Evolutionary conservation across 2,888 invertebrate genomes (phyloP), one percentile per base, ranked within the genome.

Genomic region (Xestia rhomboidea): DNA sequence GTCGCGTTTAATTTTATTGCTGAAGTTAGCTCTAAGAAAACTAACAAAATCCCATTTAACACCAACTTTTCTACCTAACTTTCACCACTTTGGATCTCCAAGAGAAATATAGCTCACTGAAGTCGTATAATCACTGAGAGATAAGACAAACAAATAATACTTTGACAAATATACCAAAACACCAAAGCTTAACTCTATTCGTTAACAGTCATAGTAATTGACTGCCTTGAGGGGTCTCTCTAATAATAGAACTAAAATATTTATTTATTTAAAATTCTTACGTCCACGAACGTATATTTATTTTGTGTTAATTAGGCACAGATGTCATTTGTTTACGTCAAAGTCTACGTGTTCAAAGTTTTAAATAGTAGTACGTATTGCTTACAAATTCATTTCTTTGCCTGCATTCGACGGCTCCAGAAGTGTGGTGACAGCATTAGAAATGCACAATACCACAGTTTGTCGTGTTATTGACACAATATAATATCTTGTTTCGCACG

Each of bases 221-320:
- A 63, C 71, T 62, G 79, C 68, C 81, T 80, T 78, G 79, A 46
- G 44, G 34, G 57, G 73, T 68, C 68, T 46, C 64, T 51, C 80
- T 80, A 79, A n/a, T 30, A 46, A 38, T 60, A 82, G 76, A 78
- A 41, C 7, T 21, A 68, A 30, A 51, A 54, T 38, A 75, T 46
- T 75, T 30, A 67, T 68, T 44, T 49, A 64, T 70, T 84, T 81
- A 10, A 62, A 64, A 62, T 62, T 84, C 66, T 3, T 34, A 60
- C 71, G 38, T 79, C 60, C 62, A 63, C 44, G 24, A 63, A 67
- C n/a, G 49, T 54, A 41, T 66, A 73, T 71, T 78, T 79, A 71
- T 84, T 84, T 84, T 67, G 46, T 67, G 69, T 51, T 57, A 85
- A 85, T 81, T 81, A 81, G 76, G 46, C 49, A 51, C 82, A 85